Evolutionary conservation across 1,140 invertebrate species (phyloP), one percentile per base, ranked within the genome.

Genomic region (Apis mellifera): DNA sequence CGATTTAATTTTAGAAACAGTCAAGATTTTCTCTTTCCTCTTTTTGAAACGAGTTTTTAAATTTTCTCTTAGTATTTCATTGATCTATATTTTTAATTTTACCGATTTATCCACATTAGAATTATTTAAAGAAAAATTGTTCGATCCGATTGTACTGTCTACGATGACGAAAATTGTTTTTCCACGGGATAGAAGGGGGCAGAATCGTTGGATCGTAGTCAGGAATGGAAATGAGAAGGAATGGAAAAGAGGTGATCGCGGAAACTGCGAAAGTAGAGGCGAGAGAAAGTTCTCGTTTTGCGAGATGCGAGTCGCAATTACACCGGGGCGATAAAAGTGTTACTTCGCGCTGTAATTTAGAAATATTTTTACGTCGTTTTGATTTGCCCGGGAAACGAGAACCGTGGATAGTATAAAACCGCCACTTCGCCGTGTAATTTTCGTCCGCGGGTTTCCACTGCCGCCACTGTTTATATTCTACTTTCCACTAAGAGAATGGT

Each of bases 261-360:
- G 84, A 83, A 86, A 78, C 85, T 83, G 74, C 79, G 84, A 86
- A 86, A 86, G 76, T 68, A 71, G 69, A 76, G 69, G 57, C 74
- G 68, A 66, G 85, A 84, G 85, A 87, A 87, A 84, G 82, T 87
- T 77, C 73, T 69, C 69, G 78, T n/a, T 64, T 72, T n/a, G 74
- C 86, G 85, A 84, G 86, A 84, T 87, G 86, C 85, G 75, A 84
- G 65, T 42, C 76, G 86, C 82, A 87, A 88, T 87, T 88, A 82
- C 86, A 81, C 57, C 69, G 85, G 19, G 76, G 78, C 72, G 82
- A 87, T 87, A 87, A 87, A 88, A 87, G 86, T 84, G 86, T 78
- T 83, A 77, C 78, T 87, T 87, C 79, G 82, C 85, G 75, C 82
- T 81, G 83, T 87, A 87, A 87, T 87, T 83, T 87, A 84, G 79